Evolutionary conservation across 2,888 invertebrate species (phyloP), one percentile per base, ranked within the genome.

Genomic region (Phytoseiulus persimilis): DNA sequence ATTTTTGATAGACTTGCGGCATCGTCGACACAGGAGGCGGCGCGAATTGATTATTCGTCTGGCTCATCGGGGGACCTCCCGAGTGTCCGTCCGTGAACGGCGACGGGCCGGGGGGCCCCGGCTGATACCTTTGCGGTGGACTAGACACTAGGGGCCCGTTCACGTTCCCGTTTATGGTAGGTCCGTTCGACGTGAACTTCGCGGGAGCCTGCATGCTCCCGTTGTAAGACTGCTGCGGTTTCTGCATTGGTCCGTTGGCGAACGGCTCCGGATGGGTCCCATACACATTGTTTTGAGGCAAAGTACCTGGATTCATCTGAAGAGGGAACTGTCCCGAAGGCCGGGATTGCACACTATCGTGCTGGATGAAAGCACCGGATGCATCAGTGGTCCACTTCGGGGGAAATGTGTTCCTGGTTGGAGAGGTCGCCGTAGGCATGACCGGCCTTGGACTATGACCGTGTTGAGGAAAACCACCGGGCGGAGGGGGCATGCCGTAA

Each of bases 391-490:
- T 65, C 65, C 28, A 23, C 23, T 6, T 23, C 18, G 65, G 65
- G 18, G 65, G 18, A 65, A 65, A 65, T 65, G 65, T 65, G 65
- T 28, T 65, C 65, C 65, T 65, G 65, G 9, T 65, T 23, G 65
- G 65, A 65, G 65, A 65, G 65, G 65, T 65, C 65, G 65, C 65
- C 65, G 65, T 23, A 65, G 65, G 65, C 65, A 65, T 65, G 65
- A 65, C 65, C 65, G 65, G 65, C 65, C 65, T 65, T 65, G 65
- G 65, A 65, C 65, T 87, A 2, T 45, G 87, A 32, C 32, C 87
- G n/a, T 32, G 39, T 31, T 87, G 87, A n/a, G 87, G 87, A 45
- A 87, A 87, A 32, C 87, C 87, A n/a, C 87, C 87, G 32, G 87
- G 87, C 39, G 87, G 32, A 32, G 87, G 87, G 87, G 87, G 87